Base-by-base conservation (phyloP, 2,888 invertebrate species). In the Schizaphis graminum region DNA sequence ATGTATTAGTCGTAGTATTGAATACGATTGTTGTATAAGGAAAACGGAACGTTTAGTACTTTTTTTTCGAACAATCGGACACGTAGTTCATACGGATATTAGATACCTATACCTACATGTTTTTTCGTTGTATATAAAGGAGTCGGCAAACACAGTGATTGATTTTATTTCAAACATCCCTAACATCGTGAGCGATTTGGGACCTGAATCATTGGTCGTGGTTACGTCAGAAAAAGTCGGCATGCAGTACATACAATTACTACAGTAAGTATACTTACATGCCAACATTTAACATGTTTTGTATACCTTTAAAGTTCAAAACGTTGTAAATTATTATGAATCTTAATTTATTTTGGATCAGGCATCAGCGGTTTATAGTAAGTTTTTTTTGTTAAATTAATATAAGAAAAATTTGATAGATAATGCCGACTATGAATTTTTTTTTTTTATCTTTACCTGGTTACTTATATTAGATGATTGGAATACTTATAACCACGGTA, bases 181-280 rank as follows among this genome's bases (percentile, higher is more conserved):
- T 4, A 47, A 56, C 16, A 84, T 57, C 35, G 26, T 35, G 13
- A 56, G 57, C 47, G 57, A 57, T 35, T 89, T 28, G 0, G 89
- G 93, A 5, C 93, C 89, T 16, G 89, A 89, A 47, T 89, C 89
- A 53, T n/a, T 93, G 57, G 21, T 93, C 26, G 84, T 93, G 13
- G 89, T 89, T 16, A 84, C 87, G 11, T 93, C 93, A 10, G 47
- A 89, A 84, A 26, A 47, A 24, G 57, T 89, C 16, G 56, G 61
- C 5, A n/a, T 56, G 35, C n/a, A 11, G 7, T 93, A 93, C 57
- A 8, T 57, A 2, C 11, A 93, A 44, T 35, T 93, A 47, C n/a
- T 93, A 41, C 53, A 84, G 93, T 93, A 93, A 4, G 41, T 35
- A 28, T 28, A 11, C 44, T 61, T 47, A 35, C 16, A 2, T 57